These are phyloP conservation scores for Zoanthus solanderi DNA, from an alignment of 92 coral and sea anemone species.

Conservation along the genomic window DNA sequence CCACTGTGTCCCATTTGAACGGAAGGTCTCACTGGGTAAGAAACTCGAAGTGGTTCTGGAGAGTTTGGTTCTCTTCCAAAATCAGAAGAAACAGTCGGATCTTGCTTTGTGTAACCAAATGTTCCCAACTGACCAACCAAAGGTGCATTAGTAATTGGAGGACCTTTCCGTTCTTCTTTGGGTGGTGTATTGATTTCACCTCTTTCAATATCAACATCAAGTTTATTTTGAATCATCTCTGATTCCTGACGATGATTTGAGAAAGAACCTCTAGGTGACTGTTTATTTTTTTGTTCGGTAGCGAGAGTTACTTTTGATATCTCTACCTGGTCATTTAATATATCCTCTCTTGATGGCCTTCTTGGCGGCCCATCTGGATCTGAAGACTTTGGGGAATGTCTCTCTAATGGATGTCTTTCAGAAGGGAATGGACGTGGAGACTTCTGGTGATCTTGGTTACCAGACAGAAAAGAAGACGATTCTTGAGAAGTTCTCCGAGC, in stretches of 20 bases:
- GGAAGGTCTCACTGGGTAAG: constrained; percentile 33
- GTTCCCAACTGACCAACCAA: constrained; percentile 36
- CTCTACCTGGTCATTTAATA: not conserved
- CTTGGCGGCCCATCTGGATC: constrained; percentile 38
- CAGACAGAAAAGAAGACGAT: not conserved
- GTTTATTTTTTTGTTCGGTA: constrained; percentile 3
- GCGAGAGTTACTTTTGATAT: not conserved
- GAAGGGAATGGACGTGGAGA: constrained; percentile 14
- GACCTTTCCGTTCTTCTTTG: constrained; percentile 23
- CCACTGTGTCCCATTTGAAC: constrained; percentile 16
- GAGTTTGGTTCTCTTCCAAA: constrained; percentile 42
- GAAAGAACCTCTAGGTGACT: constrained; percentile 16
- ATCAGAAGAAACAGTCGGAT: constrained; percentile 44
- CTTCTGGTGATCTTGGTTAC: constrained; percentile 20
- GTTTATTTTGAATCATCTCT: constrained; percentile 47
- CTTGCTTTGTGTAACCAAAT: constrained; percentile 45
- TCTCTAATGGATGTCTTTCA: constrained; percentile 29
- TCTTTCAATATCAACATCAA: constrained; percentile 41
- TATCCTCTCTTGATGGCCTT: constrained; percentile 38
- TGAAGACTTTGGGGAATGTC: constrained; percentile 25
- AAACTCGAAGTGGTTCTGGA: constrained; percentile 27
- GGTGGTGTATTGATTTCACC: not conserved
- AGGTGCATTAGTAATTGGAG: constrained; percentile 40
- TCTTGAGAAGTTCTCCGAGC: constrained; percentile 24
- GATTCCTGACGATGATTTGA: not conserved